Evolutionary conservation across 2,113 vertebrate species (phyloP), one percentile per base, ranked within the genome.

Genomic region (Pomatostomus ruficeps): DNA sequence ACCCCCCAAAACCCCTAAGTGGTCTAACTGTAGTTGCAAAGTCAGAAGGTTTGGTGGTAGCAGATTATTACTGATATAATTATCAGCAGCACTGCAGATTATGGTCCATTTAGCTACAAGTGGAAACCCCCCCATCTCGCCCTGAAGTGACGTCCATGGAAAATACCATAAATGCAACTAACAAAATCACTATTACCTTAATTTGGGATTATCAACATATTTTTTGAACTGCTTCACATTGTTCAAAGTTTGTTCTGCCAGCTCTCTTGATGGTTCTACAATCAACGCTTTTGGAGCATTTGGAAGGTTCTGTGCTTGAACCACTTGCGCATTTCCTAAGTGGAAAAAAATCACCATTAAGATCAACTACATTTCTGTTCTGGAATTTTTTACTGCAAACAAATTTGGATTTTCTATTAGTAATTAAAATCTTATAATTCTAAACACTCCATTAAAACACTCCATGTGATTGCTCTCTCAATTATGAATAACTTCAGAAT

Each of bases 211-310:
- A 35, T 99, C 98, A 7, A 99, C 97, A 0, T 98, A 98, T 98
- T 99, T 99, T 97, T 98, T 99, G 93, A 99, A 99, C 75, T 99
- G 98, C 85, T 98, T 99, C 74, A 99, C 98, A 5, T 98, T 98
- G 97, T 99, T 99, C 88, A 99, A 97, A 19, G 99, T 99, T 91
- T 99, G 99, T 71, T 99, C 99, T 14, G 99, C 99, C 66, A 99
- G 82, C 88, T 99, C 99, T 85, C 99, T 98, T 6, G 99, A 99
- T 0, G 99, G 99, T 58, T 99, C 99, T 2, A 99, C 98, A 62
- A 99, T 99, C 85, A 99, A 97, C 3, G 99, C 99, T 97, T 99
- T 99, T 2, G 99, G 99, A 59, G 98, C 98, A 42, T 98, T 99
- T 62, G 98, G 98, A 28, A 98, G 96, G 36, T 98, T 97, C 83